Conservation (phyloP, 2,888 invertebrate species). For the Ernsta delagoae region DNA sequence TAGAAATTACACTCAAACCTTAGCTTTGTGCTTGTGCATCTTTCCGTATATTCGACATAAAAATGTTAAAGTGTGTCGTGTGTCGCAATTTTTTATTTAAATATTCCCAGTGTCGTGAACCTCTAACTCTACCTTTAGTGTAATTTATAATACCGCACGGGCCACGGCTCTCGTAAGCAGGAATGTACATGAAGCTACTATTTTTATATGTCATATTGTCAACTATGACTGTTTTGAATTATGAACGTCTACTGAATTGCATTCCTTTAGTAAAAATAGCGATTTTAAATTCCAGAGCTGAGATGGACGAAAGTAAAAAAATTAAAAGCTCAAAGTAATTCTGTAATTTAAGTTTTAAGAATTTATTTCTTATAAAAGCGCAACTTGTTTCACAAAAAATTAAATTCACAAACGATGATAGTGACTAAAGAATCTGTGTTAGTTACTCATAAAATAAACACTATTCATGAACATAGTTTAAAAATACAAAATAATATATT, state of each 20-base stretch:
- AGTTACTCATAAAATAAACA: too few species aligned
- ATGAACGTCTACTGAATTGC: not conserved
- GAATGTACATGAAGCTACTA: slow-evolving; percentile 3
- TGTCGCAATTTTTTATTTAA: too few species aligned
- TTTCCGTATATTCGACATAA: too few species aligned
- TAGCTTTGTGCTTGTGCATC: too few species aligned
- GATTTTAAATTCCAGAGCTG: not conserved
- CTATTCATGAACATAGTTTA: not conserved
- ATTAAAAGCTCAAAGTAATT: too few species aligned
- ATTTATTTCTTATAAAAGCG: too few species aligned
- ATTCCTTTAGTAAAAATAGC: not conserved
- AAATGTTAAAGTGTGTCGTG: too few species aligned
- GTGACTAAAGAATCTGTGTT: too few species aligned
- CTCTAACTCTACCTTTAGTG: not conserved
- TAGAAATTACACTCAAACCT: too few species aligned
- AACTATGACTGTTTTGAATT: slow-evolving; percentile 12
- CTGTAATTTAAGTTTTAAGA: too few species aligned
- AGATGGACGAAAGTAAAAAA: not conserved
- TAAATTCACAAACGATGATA: too few species aligned
- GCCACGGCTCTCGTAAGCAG: not conserved
- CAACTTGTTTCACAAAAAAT: too few species aligned
- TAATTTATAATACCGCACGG: slow-evolving; percentile 6
- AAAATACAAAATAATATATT: not conserved
- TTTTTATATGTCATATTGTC: slow-evolving; percentile 12
- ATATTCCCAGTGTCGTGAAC: not conserved